Evolutionary conservation across 1,140 invertebrate species (phyloP), one percentile per base, ranked within the genome.

Genomic region (Drosophila mayri): DNA sequence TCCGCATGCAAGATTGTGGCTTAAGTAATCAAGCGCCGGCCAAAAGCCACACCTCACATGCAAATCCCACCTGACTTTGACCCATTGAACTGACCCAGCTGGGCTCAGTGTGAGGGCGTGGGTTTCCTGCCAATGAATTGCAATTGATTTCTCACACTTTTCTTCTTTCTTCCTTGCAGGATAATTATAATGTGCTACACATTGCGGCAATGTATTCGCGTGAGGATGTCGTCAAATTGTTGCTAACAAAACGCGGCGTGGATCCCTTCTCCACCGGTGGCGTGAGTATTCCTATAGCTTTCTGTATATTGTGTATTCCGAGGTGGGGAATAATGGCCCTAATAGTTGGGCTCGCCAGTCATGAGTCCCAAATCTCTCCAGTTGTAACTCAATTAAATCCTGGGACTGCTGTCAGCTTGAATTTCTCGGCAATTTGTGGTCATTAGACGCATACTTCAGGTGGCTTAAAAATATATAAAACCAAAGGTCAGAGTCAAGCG

Each of bases 171-270:
- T 59, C 49, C 80, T 8, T 92, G 67, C 94, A 99, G 98, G 98
- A 99, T 93, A 98, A 98, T 92, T 97, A 97, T 93, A 98, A 98
- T 94, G 97, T 96, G 30, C 94, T 99, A 28, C 98, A 99, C 93
- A 96, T 98, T 92, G 97, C 98, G 18, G 96, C 98, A 32, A 97
- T 98, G 95, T 97, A 97, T 93, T 98, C 97, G 22, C 95, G 98
- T 83, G 98, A 99, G 93, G 98, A 99, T 92, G 97, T 98, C 57
- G 96, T 99, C 90, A 98, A 98, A 91, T 93, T 98, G 32, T 94
- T 99, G 10, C 93, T 99, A 47, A 95, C 96, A 43, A 98, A 98
- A 93, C 96, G 96, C 92, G 98, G 96, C 16, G 96, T 99, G 4
- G 98, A 99, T 94, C 95, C 98, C 28, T 97, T 97, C 88, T 96